Conservation (phyloP, 2,797 vertebrate genomes). For the Paedocypris micromegethes region DNA sequence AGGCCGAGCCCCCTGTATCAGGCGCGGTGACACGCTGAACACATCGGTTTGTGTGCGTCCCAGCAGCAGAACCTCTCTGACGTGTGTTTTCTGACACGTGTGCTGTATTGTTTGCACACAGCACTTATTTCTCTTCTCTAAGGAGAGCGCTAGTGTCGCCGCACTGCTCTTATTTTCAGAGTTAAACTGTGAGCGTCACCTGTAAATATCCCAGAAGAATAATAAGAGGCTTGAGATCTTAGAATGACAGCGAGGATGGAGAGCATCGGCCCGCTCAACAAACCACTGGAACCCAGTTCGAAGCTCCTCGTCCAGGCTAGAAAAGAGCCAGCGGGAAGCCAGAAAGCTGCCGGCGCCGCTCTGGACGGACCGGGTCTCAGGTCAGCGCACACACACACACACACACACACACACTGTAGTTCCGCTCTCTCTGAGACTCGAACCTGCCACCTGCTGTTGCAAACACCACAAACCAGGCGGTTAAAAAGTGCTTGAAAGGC, state of each 20-base stretch:
- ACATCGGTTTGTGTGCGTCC: no score
- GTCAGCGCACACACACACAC: conserved; percentile 14
- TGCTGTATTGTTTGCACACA: conserved; percentile 65
- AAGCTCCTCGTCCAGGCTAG: conserved; percentile 23
- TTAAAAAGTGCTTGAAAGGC: no score
- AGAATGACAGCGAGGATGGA: conserved; percentile 74
- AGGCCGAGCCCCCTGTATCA: no score
- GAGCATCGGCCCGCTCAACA: conserved; percentile 53
- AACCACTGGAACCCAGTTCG: no score
- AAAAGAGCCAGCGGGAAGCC: conserved; percentile 55
- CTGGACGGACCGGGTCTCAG: conserved; percentile 68
- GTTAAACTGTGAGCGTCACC: conserved; percentile 63
- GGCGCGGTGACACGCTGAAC: no score
- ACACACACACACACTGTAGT: no score
- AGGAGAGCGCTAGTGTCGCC: conserved; percentile 68
- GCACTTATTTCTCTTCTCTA: conserved; percentile 77
- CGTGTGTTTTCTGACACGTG: conserved; percentile 30
- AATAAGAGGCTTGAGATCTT: conserved; percentile 43
- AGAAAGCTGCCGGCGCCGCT: conserved; percentile 54
- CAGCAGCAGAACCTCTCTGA: no score
- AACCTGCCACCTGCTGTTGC: no score
- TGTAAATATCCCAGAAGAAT: conserved; percentile 66
- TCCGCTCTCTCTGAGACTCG: no score
- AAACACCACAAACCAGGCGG: no score
- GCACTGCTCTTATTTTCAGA: conserved; percentile 70